phyloP scores from a whole-genome alignment of 2,888 invertebrate species.

The Lacanobia wlatinum region DNA sequence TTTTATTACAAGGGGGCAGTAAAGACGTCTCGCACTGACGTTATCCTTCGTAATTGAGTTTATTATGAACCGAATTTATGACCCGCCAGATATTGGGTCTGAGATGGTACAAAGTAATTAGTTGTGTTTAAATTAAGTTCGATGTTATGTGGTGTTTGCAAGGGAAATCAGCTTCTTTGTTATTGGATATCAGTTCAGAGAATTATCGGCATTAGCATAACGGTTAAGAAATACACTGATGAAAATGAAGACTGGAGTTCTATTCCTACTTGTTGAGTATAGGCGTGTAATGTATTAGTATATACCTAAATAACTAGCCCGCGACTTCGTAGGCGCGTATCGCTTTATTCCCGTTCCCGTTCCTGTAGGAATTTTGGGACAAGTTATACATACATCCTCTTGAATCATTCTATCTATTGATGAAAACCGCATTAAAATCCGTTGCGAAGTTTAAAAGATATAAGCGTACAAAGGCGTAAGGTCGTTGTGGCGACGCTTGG shows the following conservation, averaged over 20 bases:
- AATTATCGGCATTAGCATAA: no score
- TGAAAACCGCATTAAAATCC: no score
- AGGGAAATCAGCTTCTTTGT: neutral
- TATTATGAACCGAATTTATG: constrained; percentile 54
- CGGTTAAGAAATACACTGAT: neutral
- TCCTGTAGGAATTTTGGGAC: no score
- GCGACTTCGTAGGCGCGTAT: no score
- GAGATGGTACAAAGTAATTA: constrained; percentile 33
- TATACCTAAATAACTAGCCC: no score
- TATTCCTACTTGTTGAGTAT: neutral
- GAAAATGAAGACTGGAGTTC: neutral
- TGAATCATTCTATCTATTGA: no score
- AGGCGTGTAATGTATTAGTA: no score
- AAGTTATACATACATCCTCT: no score
- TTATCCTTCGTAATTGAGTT: constrained; percentile 50
- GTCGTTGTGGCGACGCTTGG: no score
- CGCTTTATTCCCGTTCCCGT: no score
- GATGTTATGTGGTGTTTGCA: neutral
- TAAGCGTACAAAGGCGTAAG: no score
- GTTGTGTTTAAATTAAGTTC: constrained; percentile 39
- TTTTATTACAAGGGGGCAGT: constrained; percentile 49
- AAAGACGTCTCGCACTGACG: constrained; percentile 36
- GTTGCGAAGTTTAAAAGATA: no score
- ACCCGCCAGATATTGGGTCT: constrained; percentile 25
- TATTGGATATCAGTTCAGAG: neutral